Conservation (phyloP, 2,113 vertebrate genomes). For the Burhinus bistriatus region DNA sequence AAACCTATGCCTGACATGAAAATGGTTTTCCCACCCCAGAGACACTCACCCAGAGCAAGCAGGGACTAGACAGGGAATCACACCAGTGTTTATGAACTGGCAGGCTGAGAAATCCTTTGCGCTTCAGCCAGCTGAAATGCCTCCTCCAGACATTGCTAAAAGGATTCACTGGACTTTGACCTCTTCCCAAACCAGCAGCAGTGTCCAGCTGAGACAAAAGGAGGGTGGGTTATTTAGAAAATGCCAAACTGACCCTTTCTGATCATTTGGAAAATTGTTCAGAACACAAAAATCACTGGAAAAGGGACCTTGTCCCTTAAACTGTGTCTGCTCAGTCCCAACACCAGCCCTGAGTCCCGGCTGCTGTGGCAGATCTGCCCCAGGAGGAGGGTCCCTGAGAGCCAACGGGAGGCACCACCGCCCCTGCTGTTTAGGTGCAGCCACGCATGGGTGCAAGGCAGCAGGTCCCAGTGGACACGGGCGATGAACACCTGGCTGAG, state of each 20-base stretch:
- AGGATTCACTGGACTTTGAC: not conserved
- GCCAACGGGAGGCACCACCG: fast-evolving
- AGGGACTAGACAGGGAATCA: not conserved
- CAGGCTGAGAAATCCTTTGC: not conserved
- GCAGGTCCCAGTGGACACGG: not conserved
- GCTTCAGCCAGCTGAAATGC: not conserved
- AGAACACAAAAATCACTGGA: not conserved
- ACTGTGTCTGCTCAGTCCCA: not conserved
- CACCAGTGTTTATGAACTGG: not conserved
- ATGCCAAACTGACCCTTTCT: not conserved
- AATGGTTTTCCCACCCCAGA: not conserved
- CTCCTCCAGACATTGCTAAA: not conserved
- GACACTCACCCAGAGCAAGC: not conserved
- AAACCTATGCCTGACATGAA: not conserved
- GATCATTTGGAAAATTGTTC: not conserved
- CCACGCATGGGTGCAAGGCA: not conserved
- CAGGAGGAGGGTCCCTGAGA: not conserved
- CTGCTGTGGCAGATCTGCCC: not conserved
- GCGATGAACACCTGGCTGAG: fast-evolving
- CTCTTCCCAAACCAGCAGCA: not conserved
- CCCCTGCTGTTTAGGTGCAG: not conserved
- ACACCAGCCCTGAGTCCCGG: fast-evolving
- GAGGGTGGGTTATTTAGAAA: not conserved
- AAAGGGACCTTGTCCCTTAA: not conserved
- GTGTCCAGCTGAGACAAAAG: not conserved